phyloP scores from a whole-genome alignment of 1,140 invertebrate genomes.

The Drosophila guanche region DNA sequence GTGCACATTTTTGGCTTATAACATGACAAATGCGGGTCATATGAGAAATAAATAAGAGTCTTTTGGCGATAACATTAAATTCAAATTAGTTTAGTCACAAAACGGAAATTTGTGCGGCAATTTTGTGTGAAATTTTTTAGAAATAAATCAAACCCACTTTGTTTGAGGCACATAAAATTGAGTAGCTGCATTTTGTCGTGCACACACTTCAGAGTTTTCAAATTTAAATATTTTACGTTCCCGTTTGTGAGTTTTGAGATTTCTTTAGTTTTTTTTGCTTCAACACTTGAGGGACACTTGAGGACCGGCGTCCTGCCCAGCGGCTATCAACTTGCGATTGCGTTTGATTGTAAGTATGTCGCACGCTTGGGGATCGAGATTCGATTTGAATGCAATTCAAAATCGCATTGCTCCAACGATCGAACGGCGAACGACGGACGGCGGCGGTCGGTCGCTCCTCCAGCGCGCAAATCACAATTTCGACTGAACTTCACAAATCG shows the following conservation, averaged over 20 bases:
- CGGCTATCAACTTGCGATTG: constrained; percentile 8
- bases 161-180: constrained; percentile 70
- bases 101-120: constrained; percentile 1
- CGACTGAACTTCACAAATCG: constrained; percentile 81
- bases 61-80: constrained; percentile 34
- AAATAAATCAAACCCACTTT: constrained; percentile 55
- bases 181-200: constrained; percentile 63
- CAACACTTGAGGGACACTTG: constrained; percentile 26
- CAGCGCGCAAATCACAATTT: constrained; percentile 80
- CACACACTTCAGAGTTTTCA: constrained; percentile 8
- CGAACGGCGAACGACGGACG: background rate
- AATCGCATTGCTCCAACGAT: constrained; percentile 58
- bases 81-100: constrained; percentile 30
- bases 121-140: constrained; percentile 1
- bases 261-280: constrained; percentile 8
- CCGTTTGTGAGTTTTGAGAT: background rate
- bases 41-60: constrained; percentile 18
- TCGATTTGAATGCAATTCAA: constrained; percentile 63
- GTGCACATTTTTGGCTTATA: constrained; percentile 34
- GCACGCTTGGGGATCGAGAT: constrained; percentile 30
- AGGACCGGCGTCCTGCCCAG: constrained; percentile 8
- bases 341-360: constrained; percentile 26
- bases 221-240: background rate
- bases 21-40: constrained; percentile 48
- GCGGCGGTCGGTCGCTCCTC: constrained; percentile 42